phyloP scores from a whole-genome alignment of 2,888 invertebrate species.

The Baccha elongata region DNA sequence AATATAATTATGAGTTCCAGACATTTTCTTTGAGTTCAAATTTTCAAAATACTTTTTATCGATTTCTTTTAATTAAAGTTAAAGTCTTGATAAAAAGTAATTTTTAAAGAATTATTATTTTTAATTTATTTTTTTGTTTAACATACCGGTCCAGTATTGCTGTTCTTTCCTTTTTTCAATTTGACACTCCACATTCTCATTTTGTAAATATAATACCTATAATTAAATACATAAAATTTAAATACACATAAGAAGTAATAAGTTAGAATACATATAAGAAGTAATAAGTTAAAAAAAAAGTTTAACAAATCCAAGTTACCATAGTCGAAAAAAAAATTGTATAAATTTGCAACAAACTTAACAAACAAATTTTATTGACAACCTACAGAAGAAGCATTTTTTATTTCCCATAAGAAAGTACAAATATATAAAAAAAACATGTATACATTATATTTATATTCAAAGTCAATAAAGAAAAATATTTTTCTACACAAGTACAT shows the following conservation, averaged over 20 bases:
- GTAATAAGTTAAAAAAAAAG: constrained; percentile 35
- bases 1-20: constrained; percentile 24
- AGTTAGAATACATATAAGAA: constrained; percentile 27
- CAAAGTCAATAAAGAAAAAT: constrained; percentile 43
- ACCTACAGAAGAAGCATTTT: constrained; percentile 56
- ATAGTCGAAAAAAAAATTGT: not conserved
- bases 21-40: constrained; percentile 31
- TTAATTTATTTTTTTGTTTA: constrained; percentile 16
- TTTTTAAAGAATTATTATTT: not conserved
- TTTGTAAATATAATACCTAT: constrained; percentile 35
- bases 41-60: constrained; percentile 45
- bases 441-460: constrained; percentile 60
- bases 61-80: constrained; percentile 19
- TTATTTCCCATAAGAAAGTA: constrained; percentile 67
- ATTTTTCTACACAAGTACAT: constrained; percentile 67
- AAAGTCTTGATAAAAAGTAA: constrained; percentile 53
- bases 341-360: constrained; percentile 48
- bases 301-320: constrained; percentile 5
- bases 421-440: constrained; percentile 60
- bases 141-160: constrained; percentile 80
- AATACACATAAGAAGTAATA: constrained; percentile 1
- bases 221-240: not conserved
- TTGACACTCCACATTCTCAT: constrained; percentile 42
- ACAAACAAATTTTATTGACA: constrained; percentile 27
- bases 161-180: not conserved